These are phyloP conservation scores for Harmothoe impar DNA, from an alignment of 2,888 invertebrate genomes.

Conservation along the genomic window DNA sequence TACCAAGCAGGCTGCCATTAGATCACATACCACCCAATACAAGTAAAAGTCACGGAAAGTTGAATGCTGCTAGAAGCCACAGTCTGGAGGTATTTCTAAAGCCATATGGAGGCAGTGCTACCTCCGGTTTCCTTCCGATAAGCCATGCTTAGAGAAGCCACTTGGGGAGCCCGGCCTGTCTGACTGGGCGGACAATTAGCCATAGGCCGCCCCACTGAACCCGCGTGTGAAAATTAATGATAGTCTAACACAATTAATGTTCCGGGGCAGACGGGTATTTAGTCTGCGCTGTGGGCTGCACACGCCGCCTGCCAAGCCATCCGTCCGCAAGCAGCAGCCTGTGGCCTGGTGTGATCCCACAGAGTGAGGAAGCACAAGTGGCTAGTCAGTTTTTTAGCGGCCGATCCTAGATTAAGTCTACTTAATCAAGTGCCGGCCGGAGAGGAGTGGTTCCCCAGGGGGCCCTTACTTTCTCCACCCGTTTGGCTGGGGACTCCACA, in stretches of 20 bases:
- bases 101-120: neutral
- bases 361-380: neutral
- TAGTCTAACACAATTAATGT: neutral
- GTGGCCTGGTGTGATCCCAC: neutral
- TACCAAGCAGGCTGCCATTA: no score
- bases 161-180: neutral
- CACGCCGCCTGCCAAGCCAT: slow-evolving; percentile 1
- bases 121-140: neutral
- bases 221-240: slow-evolving; percentile 14
- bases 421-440: neutral
- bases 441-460: neutral
- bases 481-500: neutral
- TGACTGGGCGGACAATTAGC: neutral
- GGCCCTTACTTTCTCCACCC: neutral
- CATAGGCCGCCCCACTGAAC: neutral
- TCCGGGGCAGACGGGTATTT: neutral
- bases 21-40: no score
- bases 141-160: neutral
- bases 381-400: slow-evolving; percentile 6
- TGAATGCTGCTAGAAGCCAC: no score
- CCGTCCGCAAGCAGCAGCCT: neutral
- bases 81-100: no score
- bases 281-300: neutral
- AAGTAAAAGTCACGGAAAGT: no score
- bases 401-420: slow-evolving; percentile 19